Conservation (phyloP, 2,113 vertebrate genomes). For the Buteo buteo region DNA sequence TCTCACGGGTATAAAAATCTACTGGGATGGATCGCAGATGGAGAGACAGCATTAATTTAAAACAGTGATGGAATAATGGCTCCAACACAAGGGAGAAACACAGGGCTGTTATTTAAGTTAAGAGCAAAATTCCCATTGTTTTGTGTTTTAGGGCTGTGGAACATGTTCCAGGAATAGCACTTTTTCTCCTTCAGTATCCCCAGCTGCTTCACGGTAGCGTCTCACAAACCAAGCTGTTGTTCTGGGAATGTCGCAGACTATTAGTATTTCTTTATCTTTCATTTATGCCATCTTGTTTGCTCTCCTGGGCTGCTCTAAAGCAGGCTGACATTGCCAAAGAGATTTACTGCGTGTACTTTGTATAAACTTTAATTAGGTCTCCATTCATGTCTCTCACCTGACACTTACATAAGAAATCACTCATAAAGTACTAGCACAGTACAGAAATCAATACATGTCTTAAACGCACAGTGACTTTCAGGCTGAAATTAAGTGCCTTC, state of each 20-base stretch:
- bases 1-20: not conserved
- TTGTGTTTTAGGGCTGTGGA: not conserved
- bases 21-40: not conserved
- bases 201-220: not conserved
- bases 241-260: not conserved
- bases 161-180: not conserved
- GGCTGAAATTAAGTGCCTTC: constrained; percentile 42
- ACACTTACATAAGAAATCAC: constrained; percentile 62
- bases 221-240: not conserved
- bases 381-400: constrained; percentile 52
- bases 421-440: constrained; percentile 43
- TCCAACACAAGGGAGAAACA: not conserved
- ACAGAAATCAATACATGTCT: constrained; percentile 3
- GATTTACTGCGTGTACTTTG: constrained; percentile 39
- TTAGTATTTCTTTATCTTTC: constrained; percentile 45
- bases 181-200: not conserved
- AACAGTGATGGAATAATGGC: not conserved
- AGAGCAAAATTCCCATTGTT: not conserved
- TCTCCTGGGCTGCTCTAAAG: constrained; percentile 32
- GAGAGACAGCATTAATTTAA: not conserved
- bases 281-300: constrained; percentile 32
- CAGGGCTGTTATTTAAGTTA: not conserved
- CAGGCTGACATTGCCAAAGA: constrained; percentile 47
- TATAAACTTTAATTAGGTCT: constrained; percentile 57
- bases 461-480: not conserved